Base-by-base conservation (phyloP, 2,113 vertebrate genomes). In the Datnioides undecimradiatus region DNA sequence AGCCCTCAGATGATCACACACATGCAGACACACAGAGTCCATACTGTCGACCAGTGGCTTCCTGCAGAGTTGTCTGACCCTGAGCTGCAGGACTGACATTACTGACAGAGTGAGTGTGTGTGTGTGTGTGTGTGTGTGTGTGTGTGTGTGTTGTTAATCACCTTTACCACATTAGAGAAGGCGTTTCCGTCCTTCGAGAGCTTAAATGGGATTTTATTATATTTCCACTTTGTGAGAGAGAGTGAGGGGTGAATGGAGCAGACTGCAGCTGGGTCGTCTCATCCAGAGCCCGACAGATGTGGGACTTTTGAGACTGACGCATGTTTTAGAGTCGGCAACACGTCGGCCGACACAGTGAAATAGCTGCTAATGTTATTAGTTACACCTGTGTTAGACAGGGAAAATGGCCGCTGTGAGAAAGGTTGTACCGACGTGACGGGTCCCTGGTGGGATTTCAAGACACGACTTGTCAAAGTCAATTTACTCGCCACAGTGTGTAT, bases 401-500 rank as follows among this genome's bases (percentile, higher is more conserved):
- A 7, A 23, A 25, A 12, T 3, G 49, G 43, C 59, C n/a, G 43
- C 49, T 6, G 51, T 7, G 64, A 59, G 54, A 19, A 16, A n/a
- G 13, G 27, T 33, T 41, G 31, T 14, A 17, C 36, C 41, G 43
- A 51, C 43, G 33, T 40, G 33, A 60, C 64, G 59, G 25, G 12
- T 51, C 64, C 46, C 75, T 52, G 34, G 43, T n/a, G 75, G 70
- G 64, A 64, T 10, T 70, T 79, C 36, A 74, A 67, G 71, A 38
- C 34, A 43, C 65, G 64, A 34, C 54, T 60, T n/a, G 65, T 58
- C 74, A 70, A 36, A 72, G 70, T 82, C 70, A 49, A 79, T 86
- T 75, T 75, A 14, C 27, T 9, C 7, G 40, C 49, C 33, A 21
- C 12, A 9, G 55, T 5, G 48, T 65, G 49, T 29, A 16, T 33